phyloP scores from a whole-genome alignment of 2,888 invertebrate genomes.

The Criorhina ranunculi region DNA sequence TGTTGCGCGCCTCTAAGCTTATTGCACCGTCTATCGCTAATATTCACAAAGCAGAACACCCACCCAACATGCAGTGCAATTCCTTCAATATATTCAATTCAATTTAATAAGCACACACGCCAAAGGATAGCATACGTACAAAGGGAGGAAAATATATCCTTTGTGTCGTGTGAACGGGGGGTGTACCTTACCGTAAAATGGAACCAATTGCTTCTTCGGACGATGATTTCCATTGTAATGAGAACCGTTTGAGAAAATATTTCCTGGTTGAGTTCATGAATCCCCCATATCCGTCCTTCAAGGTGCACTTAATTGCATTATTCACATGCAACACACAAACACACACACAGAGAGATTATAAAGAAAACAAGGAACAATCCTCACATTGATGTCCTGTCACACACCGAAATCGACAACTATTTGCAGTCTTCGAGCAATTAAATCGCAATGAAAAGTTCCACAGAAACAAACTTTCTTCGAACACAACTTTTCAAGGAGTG shows the following conservation, averaged over 20 bases:
- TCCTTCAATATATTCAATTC: conserved; percentile 74
- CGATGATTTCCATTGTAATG: conserved; percentile 37
- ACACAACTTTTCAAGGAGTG: conserved; percentile 47
- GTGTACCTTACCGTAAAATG: too few species aligned
- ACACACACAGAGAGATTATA: not conserved
- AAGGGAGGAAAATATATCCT: too few species aligned
- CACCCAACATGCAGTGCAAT: conserved; percentile 61
- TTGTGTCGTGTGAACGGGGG: too few species aligned
- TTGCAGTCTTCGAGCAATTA: conserved; percentile 53
- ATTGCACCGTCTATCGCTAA: conserved; percentile 51
- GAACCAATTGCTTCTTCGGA: too few species aligned
- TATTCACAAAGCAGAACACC: conserved; percentile 68
- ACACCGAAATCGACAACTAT: conserved; percentile 16
- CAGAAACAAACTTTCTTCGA: conserved; percentile 19
- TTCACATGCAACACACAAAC: not conserved
- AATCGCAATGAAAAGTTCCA: conserved; percentile 61
- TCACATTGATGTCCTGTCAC: conserved; percentile 35
- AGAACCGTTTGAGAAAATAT: conserved; percentile 56
- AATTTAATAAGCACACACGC: conserved; percentile 67
- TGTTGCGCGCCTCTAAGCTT: not conserved
- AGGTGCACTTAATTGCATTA: conserved; percentile 31
- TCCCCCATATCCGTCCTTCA: not conserved
- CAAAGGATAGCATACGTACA: conserved; percentile 11
- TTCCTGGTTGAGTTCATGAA: conserved; percentile 38
- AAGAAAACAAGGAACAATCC: not conserved